Evolutionary conservation across 2,113 vertebrate genomes (phyloP), one percentile per base, ranked within the genome.

Genomic region (Oriolus oriolus): DNA sequence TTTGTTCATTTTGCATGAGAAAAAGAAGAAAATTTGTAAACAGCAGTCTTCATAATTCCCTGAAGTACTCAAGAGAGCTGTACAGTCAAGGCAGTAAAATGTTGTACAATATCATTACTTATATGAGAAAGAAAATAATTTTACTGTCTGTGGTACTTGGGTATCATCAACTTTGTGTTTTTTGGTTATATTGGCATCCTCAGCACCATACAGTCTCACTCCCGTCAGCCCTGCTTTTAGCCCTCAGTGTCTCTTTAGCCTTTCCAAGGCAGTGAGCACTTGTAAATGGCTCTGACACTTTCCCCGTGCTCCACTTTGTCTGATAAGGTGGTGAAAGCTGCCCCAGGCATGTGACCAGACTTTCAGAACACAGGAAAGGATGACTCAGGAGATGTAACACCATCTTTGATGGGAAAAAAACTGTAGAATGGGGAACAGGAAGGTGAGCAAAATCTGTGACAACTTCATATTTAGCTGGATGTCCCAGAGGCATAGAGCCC

Each of bases 21-120:
- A 84, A 71, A 52, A 94, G 75, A 64, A 96, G 27, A 93, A 87
- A 77, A 86, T 35, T 23, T 93, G n/a, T 92, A 88, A 97, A 96
- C 80, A 92, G 39, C 66, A 66, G 31, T 61, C 66, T 95, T 92
- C 53, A 59, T 82, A 96, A 95, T 85, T 97, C 86, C 87, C 85
- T 87, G 47, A 97, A 75, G 59, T 91, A 74, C 56, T 97, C 53
- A 78, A 54, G 90, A 90, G n/a, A 92, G 80, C 79, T 94, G 35
- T 76, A 73, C 30, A 94, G 50, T 89, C 78, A 87, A 96, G 77
- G 69, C 64, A 95, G 94, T 90, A 96, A 96, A 96, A 94, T 83
- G 27, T 84, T 26, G 37, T 44, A 71, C 26, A 95, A 45, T 21
- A 53, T 35, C 18, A 83, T 42, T 90, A 28, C 45, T 87, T 37